Conservation (phyloP, 2,888 invertebrate genomes). For the Cantharis lateralis region DNA sequence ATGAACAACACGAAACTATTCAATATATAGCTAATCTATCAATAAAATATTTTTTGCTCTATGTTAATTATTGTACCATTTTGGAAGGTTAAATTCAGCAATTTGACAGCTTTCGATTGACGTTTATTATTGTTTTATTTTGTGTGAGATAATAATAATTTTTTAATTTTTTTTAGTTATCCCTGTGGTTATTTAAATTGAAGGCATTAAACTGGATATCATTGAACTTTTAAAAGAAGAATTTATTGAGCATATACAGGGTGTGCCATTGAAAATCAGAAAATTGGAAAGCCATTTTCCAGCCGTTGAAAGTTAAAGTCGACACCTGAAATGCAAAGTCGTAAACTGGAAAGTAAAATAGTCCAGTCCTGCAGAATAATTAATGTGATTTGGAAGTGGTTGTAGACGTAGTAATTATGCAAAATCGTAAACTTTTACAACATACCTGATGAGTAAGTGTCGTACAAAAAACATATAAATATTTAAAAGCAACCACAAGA, state of each 20-base stretch:
- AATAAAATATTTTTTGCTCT: too few relatives aligned
- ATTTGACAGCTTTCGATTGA: background rate
- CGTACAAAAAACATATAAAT: background rate
- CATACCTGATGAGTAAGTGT: background rate
- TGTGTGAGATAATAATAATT: background rate
- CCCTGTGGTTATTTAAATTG: background rate
- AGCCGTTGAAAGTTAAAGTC: too few relatives aligned
- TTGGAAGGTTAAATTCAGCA: too few relatives aligned
- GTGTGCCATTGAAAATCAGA: background rate
- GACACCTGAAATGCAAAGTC: too few relatives aligned
- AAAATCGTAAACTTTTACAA: background rate
- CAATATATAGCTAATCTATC: too few relatives aligned
- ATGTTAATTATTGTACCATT: too few relatives aligned
- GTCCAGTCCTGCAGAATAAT: background rate
- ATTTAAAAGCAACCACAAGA: constrained; percentile 18
- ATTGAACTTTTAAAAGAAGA: background rate
- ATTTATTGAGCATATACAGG: background rate
- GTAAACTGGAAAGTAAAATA: background rate
- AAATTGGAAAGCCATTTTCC: too few relatives aligned
- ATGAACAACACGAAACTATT: too few relatives aligned
- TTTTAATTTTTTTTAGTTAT: background rate
- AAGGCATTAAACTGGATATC: background rate
- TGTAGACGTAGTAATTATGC: background rate
- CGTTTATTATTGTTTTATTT: background rate
- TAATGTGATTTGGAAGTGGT: background rate